Evolutionary conservation across 2,113 vertebrate species (phyloP).

Genomic region (Thymallus thymallus): DNA sequence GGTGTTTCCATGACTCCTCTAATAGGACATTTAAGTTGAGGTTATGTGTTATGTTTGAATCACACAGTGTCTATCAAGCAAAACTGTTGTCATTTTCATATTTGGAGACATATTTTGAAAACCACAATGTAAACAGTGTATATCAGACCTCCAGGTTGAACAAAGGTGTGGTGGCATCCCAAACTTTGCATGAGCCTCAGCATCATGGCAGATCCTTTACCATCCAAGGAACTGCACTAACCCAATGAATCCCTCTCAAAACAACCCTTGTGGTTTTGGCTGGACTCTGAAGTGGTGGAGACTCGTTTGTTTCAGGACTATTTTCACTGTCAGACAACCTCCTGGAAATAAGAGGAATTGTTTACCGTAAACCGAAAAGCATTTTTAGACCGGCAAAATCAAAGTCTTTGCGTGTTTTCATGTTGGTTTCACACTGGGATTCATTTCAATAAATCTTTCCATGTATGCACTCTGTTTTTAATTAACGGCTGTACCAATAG

Average conservation of each 20-base stretch:
- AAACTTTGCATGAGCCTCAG: slow-evolving; percentile 32
- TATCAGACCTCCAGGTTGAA: slow-evolving; percentile 29
- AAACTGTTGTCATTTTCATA: slow-evolving; percentile 26
- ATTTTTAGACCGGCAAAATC: slow-evolving; percentile 11
- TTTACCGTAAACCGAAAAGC: slow-evolving; percentile 19
- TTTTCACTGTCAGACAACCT: slow-evolving; percentile 32
- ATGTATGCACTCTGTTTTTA: slow-evolving; percentile 20
- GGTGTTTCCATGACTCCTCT: slow-evolving; percentile 30
- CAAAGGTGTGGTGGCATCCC: slow-evolving; percentile 25
- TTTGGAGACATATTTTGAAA: slow-evolving; percentile 20
- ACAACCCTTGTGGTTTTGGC: slow-evolving; percentile 24
- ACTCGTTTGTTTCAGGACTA: slow-evolving; percentile 23
- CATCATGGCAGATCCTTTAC: slow-evolving; percentile 29
- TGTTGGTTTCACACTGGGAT: slow-evolving; percentile 36
- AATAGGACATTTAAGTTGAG: slow-evolving; percentile 32
- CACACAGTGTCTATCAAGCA: slow-evolving; percentile 22
- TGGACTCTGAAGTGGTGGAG: slow-evolving; percentile 17
- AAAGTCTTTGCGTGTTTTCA: slow-evolving; percentile 33
- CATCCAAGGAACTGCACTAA: slow-evolving; percentile 32
- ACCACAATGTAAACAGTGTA: slow-evolving; percentile 45
- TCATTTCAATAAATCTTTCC: slow-evolving; percentile 26
- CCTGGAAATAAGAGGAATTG: slow-evolving; percentile 11
- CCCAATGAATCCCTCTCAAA: slow-evolving; percentile 33
- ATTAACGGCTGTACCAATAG: not conserved
- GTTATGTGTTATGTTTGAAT: slow-evolving; percentile 23